These are phyloP conservation scores for Bettongia penicillata DNA, from an alignment of 2,113 vertebrate genomes.

Conservation along the genomic window DNA sequence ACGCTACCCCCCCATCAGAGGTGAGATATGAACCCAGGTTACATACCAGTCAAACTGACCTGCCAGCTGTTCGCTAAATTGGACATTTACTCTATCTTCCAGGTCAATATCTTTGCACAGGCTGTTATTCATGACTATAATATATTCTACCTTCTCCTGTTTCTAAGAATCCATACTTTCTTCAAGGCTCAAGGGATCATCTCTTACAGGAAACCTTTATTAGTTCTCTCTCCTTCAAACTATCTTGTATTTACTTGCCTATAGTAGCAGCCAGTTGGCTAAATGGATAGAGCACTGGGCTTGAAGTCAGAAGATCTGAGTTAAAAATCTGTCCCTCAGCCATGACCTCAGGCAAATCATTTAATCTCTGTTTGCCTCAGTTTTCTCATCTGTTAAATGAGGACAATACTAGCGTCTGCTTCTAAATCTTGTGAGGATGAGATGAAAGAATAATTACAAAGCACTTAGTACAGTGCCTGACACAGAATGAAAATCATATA, in stretches of 20 bases:
- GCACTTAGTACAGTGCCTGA: not conserved
- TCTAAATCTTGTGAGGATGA: not conserved
- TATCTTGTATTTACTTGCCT: not conserved
- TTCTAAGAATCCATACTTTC: not conserved
- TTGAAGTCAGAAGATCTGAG: too few relatives aligned
- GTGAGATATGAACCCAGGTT: not conserved
- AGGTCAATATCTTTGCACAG: not conserved
- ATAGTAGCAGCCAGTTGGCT: not conserved
- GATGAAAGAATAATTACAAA: not conserved
- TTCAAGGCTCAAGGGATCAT: not conserved
- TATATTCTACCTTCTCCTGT: not conserved
- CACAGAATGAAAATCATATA: not conserved
- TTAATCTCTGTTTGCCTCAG: not conserved
- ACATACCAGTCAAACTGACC: not conserved
- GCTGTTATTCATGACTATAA: not conserved
- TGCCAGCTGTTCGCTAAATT: not conserved
- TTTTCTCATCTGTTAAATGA: not conserved
- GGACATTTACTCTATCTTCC: not conserved
- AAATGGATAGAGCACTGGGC: not conserved
- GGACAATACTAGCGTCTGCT: not conserved
- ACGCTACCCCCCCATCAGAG: not conserved
- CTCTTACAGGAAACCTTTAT: not conserved
- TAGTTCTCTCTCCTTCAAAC: not conserved
- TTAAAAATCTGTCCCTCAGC: not conserved
- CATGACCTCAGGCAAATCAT: too few relatives aligned